A percentile compares a stretch with the other conserved stretches of the same genome.
Evolutionary conservation across 2,888 invertebrate species (phyloP).

Genomic region (Eupithecia dodoneata): DNA sequence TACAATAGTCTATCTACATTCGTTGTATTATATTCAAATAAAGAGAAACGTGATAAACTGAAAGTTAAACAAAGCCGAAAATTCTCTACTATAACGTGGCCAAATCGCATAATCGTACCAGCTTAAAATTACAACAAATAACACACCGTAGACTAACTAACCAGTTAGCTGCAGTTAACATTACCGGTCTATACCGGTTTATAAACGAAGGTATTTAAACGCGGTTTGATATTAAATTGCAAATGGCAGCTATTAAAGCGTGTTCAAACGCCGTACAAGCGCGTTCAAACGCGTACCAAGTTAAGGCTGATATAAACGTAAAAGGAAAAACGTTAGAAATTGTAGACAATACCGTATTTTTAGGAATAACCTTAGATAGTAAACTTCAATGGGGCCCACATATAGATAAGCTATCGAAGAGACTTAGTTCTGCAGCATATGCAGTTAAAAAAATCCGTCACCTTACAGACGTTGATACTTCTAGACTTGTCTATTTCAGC

Average conservation of each 20-base stretch:
- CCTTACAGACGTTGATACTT: too few relatives aligned
- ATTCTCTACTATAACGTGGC: not conserved
- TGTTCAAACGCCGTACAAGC: slow-evolving; percentile 14
- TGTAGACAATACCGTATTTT: too few relatives aligned
- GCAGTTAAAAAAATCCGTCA: too few relatives aligned
- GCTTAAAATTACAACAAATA: not conserved
- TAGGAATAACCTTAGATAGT: too few relatives aligned
- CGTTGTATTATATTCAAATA: too few relatives aligned
- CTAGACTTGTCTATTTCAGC: too few relatives aligned
- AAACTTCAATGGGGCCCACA: too few relatives aligned
- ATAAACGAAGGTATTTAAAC: slow-evolving; percentile 20
- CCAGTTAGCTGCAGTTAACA: slow-evolving; percentile 14
- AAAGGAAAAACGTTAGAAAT: too few relatives aligned
- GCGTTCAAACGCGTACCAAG: too few relatives aligned
- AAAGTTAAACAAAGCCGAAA: not conserved
- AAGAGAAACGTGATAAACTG: not conserved
- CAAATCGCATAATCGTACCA: not conserved
- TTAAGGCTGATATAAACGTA: too few relatives aligned
- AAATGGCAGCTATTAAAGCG: slow-evolving; percentile 27
- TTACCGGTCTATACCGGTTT: slow-evolving; percentile 20
- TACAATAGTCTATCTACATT: not conserved
- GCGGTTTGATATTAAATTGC: slow-evolving; percentile 31
- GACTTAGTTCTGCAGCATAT: too few relatives aligned
- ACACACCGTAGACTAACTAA: not conserved
- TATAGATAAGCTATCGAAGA: too few relatives aligned